Evolutionary conservation across 2,113 vertebrate species (phyloP), one percentile per base, ranked within the genome.

Genomic region (Nibea coibor): DNA sequence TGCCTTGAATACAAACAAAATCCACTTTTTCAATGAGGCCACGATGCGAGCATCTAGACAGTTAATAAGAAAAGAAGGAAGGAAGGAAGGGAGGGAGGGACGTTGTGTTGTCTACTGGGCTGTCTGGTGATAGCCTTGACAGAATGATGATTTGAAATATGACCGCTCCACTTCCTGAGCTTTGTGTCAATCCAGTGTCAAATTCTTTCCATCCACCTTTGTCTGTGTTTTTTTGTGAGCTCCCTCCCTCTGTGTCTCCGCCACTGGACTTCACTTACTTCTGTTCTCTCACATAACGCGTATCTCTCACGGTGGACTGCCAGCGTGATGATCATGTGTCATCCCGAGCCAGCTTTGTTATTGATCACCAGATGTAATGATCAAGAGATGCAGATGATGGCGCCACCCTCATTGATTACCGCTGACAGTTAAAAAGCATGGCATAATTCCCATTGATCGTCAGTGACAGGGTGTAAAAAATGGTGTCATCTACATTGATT

Each of bases 381-480:
- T 80, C 78, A 81, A 68, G 28, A 75, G 87, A 89, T 83, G 88
- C 85, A 84, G 85, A 87, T 77, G 85, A 89, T 80, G 84, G 83
- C 59, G 28, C 86, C 80, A 5, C 72, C 81, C 73, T 76, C 88
- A 93, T 92, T 75, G 91, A 93, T 93, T 88, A 59, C 45, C 9
- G 3, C 63, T 83, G 91, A 92, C 91, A 82, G 83, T 84, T 89
- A 87, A 84, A 86, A 88, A 93, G 83, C 71, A 81, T 72, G 83
- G 85, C 83, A 89, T 89, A 84, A 88, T 89, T 90, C 83, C 61
- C 85, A 92, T 91, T 56, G 89, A 93, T 89, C 43, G 47, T 17
- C 59, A 5, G 61, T 67, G 90, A 91, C 88, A 79, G 73, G 0
- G 43, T 75, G 80, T 75, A 74, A 86, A 86, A 90, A 86, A 81